Percentiles rank a stretch among this genome's conserved stretches.
Conservation (phyloP, 2,888 invertebrate genomes). For the Sympetrum striolatum region DNA sequence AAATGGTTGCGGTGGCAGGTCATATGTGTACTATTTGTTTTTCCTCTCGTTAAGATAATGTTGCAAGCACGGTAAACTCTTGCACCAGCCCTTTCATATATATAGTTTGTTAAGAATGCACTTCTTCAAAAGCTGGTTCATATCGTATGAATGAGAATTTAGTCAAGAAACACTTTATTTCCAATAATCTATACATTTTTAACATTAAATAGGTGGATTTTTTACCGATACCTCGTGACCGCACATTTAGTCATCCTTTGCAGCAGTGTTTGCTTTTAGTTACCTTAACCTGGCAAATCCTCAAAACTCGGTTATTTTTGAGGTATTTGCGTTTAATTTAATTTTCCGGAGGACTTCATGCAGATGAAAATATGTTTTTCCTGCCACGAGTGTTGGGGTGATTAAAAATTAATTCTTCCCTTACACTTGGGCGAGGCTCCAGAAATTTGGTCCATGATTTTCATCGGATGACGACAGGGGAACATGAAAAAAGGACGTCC, state of each 20-base stretch:
- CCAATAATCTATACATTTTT: too few species aligned
- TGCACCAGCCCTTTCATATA: too few species aligned
- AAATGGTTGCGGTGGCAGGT: not conserved
- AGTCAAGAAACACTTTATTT: too few species aligned
- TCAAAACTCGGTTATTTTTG: not conserved
- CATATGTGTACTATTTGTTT: not conserved
- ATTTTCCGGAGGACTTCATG: not conserved
- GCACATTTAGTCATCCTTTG: not conserved
- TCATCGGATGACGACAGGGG: constrained; percentile 9
- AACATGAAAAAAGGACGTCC: not conserved
- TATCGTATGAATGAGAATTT: too few species aligned
- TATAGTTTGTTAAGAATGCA: too few species aligned
- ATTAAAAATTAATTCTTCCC: not conserved
- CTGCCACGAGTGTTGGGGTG: not conserved
- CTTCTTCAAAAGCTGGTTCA: too few species aligned
- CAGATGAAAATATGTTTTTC: not conserved
- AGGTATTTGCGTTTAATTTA: not conserved
- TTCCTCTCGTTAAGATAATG: not conserved
- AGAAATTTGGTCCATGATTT: constrained; percentile 11
- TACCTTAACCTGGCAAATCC: not conserved
- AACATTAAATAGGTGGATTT: not conserved
- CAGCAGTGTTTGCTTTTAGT: not conserved
- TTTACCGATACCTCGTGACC: not conserved
- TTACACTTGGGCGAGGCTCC: constrained; percentile 8
- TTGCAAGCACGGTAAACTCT: too few species aligned